A percentile compares a stretch with the other conserved stretches of the same genome.
phyloP scores from a whole-genome alignment of 2,113 vertebrate species.

The Grus americana region DNA sequence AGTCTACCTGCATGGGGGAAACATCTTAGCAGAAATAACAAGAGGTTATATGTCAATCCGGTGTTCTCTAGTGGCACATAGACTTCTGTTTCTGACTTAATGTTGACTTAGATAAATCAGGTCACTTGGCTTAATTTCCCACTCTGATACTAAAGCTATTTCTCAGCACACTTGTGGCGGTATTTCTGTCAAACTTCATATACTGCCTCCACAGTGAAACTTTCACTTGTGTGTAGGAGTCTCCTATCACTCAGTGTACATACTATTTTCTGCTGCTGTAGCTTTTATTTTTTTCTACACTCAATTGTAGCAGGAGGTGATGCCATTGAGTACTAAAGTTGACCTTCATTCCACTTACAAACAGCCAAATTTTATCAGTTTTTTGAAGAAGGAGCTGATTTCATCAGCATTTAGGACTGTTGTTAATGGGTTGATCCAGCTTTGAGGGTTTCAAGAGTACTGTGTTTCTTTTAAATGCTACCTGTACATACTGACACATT shows the following conservation, averaged over 20 bases:
- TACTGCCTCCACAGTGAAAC: not conserved
- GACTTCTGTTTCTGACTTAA: not conserved
- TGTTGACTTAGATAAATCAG: not conserved
- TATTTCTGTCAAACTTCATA: not conserved
- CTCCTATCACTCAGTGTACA: not conserved
- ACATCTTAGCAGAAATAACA: not conserved
- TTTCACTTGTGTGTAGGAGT: not conserved
- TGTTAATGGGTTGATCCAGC: not conserved
- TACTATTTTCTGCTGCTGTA: not conserved
- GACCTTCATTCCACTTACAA: not conserved
- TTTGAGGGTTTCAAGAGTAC: not conserved
- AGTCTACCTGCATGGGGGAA: not conserved
- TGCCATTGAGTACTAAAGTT: not conserved
- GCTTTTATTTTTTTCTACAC: not conserved
- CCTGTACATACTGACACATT: not conserved
- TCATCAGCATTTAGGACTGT: not conserved
- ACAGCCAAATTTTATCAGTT: not conserved
- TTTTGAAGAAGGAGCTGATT: not conserved
- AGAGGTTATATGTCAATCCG: not conserved
- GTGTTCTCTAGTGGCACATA: not conserved
- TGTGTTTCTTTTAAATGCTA: not conserved
- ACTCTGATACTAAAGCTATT: not conserved
- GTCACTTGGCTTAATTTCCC: not conserved
- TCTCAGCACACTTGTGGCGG: not conserved
- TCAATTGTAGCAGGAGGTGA: not conserved